These are phyloP conservation scores for Zoroaster sp. DNA, from an alignment of 53 echinoderm and acorn worm species.

Conservation along the genomic window DNA sequence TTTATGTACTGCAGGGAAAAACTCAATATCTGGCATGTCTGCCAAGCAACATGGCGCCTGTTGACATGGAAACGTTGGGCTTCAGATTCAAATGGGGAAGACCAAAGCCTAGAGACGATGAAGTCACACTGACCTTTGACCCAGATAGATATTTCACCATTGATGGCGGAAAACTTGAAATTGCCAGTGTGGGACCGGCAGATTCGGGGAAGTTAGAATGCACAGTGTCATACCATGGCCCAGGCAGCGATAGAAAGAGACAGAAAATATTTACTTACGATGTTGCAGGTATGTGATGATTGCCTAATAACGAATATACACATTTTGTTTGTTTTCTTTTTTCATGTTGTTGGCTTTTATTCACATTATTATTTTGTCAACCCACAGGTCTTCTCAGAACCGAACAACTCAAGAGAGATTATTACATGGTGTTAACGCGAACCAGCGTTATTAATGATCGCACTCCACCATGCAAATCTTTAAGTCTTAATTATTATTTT, in stretches of 20 bases:
- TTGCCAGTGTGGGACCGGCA: neutral
- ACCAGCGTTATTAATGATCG: too few relatives aligned
- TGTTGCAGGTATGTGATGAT: neutral
- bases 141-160: neutral
- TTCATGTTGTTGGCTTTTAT: too few relatives aligned
- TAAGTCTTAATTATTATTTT: neutral
- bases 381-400: too few relatives aligned
- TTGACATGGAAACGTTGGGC: neutral
- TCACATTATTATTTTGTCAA: too few relatives aligned
- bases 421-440: too few relatives aligned
- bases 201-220: conserved; percentile 4
- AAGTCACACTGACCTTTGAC: conserved; percentile 8
- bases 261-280: neutral
- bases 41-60: conserved; percentile 33
- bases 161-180: conserved; percentile 21
- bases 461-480: neutral
- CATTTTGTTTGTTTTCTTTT: too few relatives aligned
- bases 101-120: neutral
- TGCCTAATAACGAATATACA: too few relatives aligned
- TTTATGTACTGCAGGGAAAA: neutral
- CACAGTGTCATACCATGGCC: neutral
- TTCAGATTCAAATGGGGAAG: neutral
- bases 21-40: conserved; percentile 27
- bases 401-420: too few relatives aligned
- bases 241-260: neutral